Evolutionary conservation across 2,113 vertebrate genomes (phyloP).

Genomic region (Oenanthe oenanthe): DNA sequence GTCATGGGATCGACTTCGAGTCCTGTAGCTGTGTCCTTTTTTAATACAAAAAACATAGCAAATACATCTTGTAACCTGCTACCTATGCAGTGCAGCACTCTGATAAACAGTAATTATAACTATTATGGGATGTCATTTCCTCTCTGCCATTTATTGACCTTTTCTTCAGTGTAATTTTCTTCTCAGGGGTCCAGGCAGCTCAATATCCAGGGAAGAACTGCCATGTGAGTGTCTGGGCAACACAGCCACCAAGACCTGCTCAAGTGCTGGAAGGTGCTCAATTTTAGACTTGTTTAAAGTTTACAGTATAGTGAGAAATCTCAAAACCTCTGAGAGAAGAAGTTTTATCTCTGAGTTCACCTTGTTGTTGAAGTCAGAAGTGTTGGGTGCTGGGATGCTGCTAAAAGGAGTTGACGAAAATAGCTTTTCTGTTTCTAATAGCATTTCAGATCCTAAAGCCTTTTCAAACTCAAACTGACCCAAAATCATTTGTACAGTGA

Average conservation of each 20-base stretch:
- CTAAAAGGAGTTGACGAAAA: neutral
- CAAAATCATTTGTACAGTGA: neutral
- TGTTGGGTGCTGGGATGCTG: neutral
- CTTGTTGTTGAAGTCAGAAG: neutral
- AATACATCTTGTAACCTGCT: neutral
- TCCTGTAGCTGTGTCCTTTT: neutral
- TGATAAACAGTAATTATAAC: neutral
- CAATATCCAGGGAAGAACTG: neutral
- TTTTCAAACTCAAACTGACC: neutral
- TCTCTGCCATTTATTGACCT: neutral
- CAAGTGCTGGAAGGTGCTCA: neutral
- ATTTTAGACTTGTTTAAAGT: neutral
- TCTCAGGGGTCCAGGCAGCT: neutral
- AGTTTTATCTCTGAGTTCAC: neutral
- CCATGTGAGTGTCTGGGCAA: neutral
- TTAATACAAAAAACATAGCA: neutral
- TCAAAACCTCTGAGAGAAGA: neutral
- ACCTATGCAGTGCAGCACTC: neutral
- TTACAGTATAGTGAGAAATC: neutral
- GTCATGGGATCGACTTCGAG: fast-evolving
- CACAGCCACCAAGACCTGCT: fast-evolving
- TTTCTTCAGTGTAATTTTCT: neutral
- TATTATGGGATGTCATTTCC: neutral
- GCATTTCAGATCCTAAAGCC: neutral
- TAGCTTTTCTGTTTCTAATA: neutral